Conservation (phyloP, 2,797 vertebrate species). For the Pseudotriccus pelzelni region DNA sequence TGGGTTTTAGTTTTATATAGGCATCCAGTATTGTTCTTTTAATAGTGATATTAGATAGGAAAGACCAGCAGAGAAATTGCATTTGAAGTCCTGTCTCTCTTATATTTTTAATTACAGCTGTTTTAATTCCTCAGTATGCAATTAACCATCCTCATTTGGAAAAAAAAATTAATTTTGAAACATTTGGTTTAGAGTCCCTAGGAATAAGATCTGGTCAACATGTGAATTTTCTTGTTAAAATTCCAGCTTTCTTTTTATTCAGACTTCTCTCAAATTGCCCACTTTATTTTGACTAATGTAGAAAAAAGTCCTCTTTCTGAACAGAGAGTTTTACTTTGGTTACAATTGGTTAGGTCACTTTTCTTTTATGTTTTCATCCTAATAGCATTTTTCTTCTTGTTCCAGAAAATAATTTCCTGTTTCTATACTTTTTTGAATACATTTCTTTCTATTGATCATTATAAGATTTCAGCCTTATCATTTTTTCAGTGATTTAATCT, state of each 20-base stretch:
- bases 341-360: background rate
- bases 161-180: background rate
- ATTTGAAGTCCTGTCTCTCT: background rate
- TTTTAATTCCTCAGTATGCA: background rate
- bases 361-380: background rate
- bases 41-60: background rate
- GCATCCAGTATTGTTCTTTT: background rate
- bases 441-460: background rate
- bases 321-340: background rate
- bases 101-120: background rate
- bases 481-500: background rate
- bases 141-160: background rate
- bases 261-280: background rate
- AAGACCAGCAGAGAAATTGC: background rate
- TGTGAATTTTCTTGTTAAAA: background rate
- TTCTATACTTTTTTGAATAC: background rate
- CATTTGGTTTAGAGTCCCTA: background rate
- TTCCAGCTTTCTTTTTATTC: background rate
- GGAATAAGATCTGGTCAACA: background rate
- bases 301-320: background rate
- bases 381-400: background rate
- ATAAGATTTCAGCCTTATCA: background rate
- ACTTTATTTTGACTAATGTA: background rate
- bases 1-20: background rate
- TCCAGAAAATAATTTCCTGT: background rate